These are phyloP conservation scores for Cercocebus atys DNA, from an alignment of 2,113 vertebrate species.

Conservation along the genomic window DNA sequence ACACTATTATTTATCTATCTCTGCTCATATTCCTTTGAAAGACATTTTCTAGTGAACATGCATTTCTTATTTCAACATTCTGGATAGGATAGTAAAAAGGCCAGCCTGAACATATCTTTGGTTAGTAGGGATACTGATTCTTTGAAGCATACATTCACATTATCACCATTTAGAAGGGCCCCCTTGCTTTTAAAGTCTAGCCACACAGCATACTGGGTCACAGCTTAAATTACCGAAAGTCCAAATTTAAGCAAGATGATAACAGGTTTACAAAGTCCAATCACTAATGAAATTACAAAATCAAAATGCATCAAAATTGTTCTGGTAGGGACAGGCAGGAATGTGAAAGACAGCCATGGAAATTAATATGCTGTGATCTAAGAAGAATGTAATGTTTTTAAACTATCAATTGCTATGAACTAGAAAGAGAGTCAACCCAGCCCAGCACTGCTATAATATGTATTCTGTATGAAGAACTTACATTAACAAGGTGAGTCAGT, in stretches of 20 bases:
- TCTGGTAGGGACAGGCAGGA: background rate
- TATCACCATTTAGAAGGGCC: too few species aligned
- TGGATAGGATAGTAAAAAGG: background rate
- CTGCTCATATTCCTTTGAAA: background rate
- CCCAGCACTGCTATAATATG: conserved; percentile 60
- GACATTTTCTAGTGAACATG: background rate
- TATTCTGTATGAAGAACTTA: conserved; percentile 64
- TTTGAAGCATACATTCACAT: background rate
- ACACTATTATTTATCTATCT: background rate
- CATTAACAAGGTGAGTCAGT: conserved; percentile 69
- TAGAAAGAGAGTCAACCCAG: conserved; percentile 67
- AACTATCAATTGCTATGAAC: conserved; percentile 58
- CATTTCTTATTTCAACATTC: background rate
- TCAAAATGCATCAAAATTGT: conserved; percentile 7
- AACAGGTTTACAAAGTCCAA: background rate
- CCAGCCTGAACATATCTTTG: background rate
- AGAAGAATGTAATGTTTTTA: conserved; percentile 45
- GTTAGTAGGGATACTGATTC: background rate
- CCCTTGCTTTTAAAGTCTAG: background rate
- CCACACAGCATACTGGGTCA: background rate
- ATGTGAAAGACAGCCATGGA: conserved; percentile 49
- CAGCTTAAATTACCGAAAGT: background rate
- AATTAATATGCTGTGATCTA: background rate
- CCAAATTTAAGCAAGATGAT: background rate
- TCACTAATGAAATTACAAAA: conserved; percentile 32